A percentile compares a stretch with the other conserved stretches of the same genome.
Conservation (phyloP, 2,113 vertebrate species). For the Microtus richardsoni region DNA sequence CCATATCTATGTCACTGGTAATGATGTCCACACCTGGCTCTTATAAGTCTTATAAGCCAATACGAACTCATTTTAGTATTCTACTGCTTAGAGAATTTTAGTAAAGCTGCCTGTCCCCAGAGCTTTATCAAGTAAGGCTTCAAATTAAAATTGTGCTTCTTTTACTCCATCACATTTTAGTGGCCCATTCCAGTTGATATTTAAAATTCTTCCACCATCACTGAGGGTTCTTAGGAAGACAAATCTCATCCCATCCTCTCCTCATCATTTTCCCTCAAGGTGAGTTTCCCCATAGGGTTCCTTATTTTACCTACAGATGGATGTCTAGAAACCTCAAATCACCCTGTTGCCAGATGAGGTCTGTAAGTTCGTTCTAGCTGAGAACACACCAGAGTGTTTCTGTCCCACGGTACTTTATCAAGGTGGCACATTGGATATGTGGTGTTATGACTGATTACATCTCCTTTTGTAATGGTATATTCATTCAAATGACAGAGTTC, state of each 20-base stretch:
- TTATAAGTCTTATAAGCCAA: neutral
- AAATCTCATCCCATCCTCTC: neutral
- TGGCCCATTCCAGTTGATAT: neutral
- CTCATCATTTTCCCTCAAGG: neutral
- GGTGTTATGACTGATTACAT: neutral
- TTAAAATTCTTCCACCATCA: neutral
- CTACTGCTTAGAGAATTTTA: neutral
- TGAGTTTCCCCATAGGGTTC: neutral
- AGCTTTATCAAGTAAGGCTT: neutral
- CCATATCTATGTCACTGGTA: neutral
- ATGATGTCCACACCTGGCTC: neutral
- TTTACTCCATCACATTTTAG: neutral
- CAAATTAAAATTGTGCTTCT: neutral
- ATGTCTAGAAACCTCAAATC: neutral
- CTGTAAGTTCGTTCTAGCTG: neutral
- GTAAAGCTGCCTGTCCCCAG: neutral
- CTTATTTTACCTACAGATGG: neutral
- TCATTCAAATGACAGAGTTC: neutral
- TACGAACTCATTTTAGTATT: neutral
- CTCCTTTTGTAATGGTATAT: neutral
- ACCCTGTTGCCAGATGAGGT: neutral
- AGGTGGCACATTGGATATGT: neutral
- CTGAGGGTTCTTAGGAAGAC: neutral
- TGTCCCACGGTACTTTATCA: accelerated
- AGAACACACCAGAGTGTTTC: neutral